Evolutionary conservation across 2,797 vertebrate species (phyloP), one percentile per base, ranked within the genome.

Genomic region (Coccyzus lansbergi): DNA sequence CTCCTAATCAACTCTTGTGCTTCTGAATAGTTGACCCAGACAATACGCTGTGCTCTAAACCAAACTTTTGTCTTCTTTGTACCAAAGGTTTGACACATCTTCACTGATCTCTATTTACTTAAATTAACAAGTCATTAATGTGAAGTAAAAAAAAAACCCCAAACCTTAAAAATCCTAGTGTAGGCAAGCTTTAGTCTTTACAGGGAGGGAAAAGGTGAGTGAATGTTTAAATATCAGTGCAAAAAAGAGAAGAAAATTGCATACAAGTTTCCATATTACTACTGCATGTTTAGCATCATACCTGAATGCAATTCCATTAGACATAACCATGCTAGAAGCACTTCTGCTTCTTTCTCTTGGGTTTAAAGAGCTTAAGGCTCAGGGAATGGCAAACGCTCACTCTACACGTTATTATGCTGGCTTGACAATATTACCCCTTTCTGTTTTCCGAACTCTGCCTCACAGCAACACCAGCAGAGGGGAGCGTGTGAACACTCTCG

Each of bases 181-280:
- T 11, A 49, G 42, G 10, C 6, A 40, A 67, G 5, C 3, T 67
- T 55, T 29, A 63, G 31, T 15, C 33, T 81, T 90, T 5, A 52
- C 34, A 69, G 55, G 55, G 4, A 15, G 34, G 29, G 4, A 7
- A 71, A 44, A 49, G 0, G 0, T 52, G 60, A 84, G 58, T 7
- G 8, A 75, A 48, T 31, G 9, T 28, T 69, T 52, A 84, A 6
- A 14, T 65, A 64, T 8, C 46, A 44, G 15, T 15, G 36, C 24
- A 38, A 92, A 59, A 13, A 52, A 51, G 55, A 76, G 48, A 63
- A 76, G 51, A 25, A n/a, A 56, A 38, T 38, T 51, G 53, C 34
- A 5, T 22, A 25, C 9, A 8, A 16, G 4, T 65, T 87, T 79
- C 75, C 15, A 38, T 68, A 38, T 36, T 0, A 0, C 26, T 0